Conservation (phyloP, 2,113 vertebrate species). For the Neolamprologus tretocephalus region DNA sequence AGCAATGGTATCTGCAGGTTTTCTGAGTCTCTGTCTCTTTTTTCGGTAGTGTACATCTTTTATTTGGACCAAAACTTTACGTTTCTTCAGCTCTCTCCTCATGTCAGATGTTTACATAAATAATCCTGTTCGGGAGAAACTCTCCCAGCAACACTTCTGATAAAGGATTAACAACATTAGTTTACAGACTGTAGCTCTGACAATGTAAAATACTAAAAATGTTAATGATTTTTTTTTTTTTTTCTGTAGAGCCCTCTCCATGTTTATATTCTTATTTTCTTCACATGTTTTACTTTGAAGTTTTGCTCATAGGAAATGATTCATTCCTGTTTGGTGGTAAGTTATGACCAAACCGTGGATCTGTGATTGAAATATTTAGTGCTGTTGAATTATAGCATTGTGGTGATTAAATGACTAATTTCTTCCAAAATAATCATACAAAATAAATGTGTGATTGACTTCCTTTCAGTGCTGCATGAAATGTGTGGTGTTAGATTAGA, state of each 20-base stretch:
- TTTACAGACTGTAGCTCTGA: not conserved
- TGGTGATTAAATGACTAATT: not conserved
- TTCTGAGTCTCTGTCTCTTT: accelerated
- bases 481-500: not conserved
- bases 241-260: not conserved
- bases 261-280: not conserved
- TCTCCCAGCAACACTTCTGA: not conserved
- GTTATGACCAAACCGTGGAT: not conserved
- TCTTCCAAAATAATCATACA: not conserved
- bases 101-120: not conserved
- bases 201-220: not conserved
- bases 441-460: not conserved
- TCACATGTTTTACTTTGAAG: not conserved
- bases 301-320: not conserved
- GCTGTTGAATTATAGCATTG: not conserved
- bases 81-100: not conserved
- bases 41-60: accelerated
- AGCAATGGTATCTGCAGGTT: not conserved
- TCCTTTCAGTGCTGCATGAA: not conserved
- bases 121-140: not conserved
- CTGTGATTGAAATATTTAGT: not conserved
- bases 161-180: not conserved
- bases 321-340: not conserved
- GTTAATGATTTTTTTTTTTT: not conserved
- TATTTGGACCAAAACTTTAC: not conserved